Evolutionary conservation across 2,888 invertebrate genomes (phyloP), one percentile per base, ranked within the genome.

Genomic region (Eristalis intricaria): DNA sequence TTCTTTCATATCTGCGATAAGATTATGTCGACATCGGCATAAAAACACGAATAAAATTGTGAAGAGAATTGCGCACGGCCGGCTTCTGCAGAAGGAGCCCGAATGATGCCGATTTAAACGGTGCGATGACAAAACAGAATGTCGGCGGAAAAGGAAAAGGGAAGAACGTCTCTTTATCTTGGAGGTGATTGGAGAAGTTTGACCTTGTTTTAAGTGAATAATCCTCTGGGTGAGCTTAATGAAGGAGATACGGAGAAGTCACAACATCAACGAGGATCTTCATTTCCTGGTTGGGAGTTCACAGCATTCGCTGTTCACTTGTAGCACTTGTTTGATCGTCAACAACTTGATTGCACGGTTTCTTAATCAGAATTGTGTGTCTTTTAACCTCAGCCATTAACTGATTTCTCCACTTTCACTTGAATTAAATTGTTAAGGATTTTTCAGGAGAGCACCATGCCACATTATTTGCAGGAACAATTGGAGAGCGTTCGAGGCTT

Each of bases 1-100:
- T 50, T 50, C 50, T 50, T 50, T 50, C 50, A 50, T 50, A 50
- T 50, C 50, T 50, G 50, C 50, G 50, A 50, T 50, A 50, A 50
- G 50, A 50, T 50, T 50, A 50, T 50, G 50, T 50, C 50, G 50
- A 19, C 50, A 22, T 50, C 19, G 19, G 8, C 50, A 50, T 50
- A 50, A 50, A 50, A 50, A 50, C 50, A 50, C 50, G 50, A 50
- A 50, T 50, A 50, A 50, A 50, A 50, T n/a, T 50, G 50, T 19
- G 50, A 50, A 50, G 8, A 19, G 50, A 2, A 50, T 8, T 50
- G 50, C 50, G 1, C 8, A 8, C 26, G 1, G 1, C 8, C 8
- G 43, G 19, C 50, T 50, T 50, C 50, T 19, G 50, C n/a, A 50
- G 19, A 7, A 8, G 50, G 19, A 19, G 50, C 50, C n/a, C n/a